Evolutionary conservation across 2,797 vertebrate species (phyloP).

Genomic region (Anabas testudineus): DNA sequence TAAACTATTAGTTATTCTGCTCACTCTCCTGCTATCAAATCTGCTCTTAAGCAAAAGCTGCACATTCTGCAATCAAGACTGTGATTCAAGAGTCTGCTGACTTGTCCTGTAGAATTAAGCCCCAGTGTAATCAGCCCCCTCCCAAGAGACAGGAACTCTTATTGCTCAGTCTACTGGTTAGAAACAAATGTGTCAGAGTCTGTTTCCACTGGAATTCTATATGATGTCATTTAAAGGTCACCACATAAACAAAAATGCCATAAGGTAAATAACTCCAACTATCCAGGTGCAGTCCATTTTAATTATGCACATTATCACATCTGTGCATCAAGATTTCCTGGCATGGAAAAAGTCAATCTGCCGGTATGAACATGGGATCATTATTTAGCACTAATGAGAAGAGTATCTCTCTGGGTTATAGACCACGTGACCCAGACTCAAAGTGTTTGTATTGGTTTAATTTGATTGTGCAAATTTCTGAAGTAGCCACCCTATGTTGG

Average conservation of each 20-base stretch:
- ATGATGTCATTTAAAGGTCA: not conserved
- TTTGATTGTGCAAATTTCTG: not conserved
- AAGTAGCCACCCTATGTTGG: not conserved
- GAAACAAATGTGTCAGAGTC: not conserved
- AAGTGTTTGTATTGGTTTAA: not conserved
- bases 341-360: slow-evolving; percentile 40
- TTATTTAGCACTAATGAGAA: slow-evolving; percentile 22
- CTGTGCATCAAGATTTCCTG: slow-evolving; percentile 9
- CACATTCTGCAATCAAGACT: too few relatives aligned
- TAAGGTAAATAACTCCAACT: slow-evolving; percentile 12
- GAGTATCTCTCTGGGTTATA: slow-evolving; percentile 13
- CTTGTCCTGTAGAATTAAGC: not conserved
- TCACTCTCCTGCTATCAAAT: not conserved
- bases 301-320: slow-evolving; percentile 3
- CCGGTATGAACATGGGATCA: not conserved
- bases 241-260: not conserved
- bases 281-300: not conserved
- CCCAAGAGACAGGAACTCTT: not conserved
- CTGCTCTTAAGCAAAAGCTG: not conserved
- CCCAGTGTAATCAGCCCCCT: too few relatives aligned
- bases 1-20: not conserved
- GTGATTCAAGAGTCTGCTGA: not conserved
- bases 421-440: not conserved
- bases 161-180: not conserved
- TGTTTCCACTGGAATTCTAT: not conserved